phyloP scores from a whole-genome alignment of 2,888 invertebrate genomes.

The Athripsodes cinereus region DNA sequence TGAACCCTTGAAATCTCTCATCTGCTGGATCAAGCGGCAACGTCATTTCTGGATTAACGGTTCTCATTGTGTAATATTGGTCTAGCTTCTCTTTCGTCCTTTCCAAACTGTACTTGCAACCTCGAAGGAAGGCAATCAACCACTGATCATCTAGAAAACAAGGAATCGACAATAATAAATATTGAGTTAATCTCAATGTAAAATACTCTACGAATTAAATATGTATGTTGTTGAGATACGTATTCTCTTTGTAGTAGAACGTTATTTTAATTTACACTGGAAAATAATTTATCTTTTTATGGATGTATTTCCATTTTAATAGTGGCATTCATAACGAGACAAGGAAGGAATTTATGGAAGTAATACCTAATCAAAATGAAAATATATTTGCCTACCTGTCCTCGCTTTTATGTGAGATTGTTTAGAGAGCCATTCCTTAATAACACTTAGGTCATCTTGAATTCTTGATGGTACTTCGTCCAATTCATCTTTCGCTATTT shows the following conservation, averaged over 20 bases:
- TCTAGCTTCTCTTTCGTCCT: conserved; percentile 58
- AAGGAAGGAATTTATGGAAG: no score
- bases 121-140: conserved; percentile 55
- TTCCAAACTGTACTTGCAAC: conserved; percentile 60
- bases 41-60: conserved; percentile 13
- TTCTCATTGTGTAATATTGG: conserved; percentile 38
- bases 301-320: no score
- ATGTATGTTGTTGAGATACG: no score
- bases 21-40: conserved; percentile 5
- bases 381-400: conserved; percentile 39
- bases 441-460: conserved; percentile 40
- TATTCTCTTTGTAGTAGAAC: no score
- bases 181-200: no score
- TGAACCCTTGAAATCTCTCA: conserved; percentile 8
- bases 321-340: no score
- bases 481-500: conserved; percentile 45
- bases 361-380: no score
- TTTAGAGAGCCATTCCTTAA: conserved; percentile 42
- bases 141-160: conserved; percentile 57
- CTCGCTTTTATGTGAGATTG: conserved; percentile 46
- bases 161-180: no score
- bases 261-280: no score
- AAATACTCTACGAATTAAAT: no score
- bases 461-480: conserved; percentile 48
- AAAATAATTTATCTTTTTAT: no score